Conservation (phyloP, 2,113 vertebrate genomes). For the Cairina moschata region DNA sequence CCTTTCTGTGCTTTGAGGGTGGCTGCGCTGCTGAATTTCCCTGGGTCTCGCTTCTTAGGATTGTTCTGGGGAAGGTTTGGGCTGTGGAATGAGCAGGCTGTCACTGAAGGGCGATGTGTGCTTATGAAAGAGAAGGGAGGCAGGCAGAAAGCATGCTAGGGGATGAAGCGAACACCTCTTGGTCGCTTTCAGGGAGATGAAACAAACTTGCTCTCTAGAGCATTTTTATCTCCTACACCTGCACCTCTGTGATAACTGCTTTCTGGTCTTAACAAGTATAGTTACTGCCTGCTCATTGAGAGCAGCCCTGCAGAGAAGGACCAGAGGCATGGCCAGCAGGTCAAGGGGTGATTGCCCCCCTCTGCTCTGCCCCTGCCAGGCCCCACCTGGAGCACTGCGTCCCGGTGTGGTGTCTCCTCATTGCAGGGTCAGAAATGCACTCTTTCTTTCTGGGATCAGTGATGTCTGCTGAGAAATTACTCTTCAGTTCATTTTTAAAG, state of each 20-base stretch:
- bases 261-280: background rate
- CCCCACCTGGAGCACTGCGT: no score
- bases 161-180: background rate
- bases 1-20: background rate
- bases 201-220: background rate
- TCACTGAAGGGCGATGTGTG: background rate
- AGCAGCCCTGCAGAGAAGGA: no score
- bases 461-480: background rate
- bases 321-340: no score
- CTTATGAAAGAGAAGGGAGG: background rate
- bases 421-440: background rate
- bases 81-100: background rate
- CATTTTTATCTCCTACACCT: background rate
- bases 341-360: no score
- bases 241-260: background rate
- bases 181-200: background rate
- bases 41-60: background rate
- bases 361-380: no score
- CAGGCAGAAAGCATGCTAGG: background rate
- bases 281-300: no score
- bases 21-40: background rate
- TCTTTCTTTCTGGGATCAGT: background rate
- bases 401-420: no score
- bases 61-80: background rate
- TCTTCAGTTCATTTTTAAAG: background rate